Conservation (phyloP, 2,797 vertebrate genomes). For the Aphelocoma californica region DNA sequence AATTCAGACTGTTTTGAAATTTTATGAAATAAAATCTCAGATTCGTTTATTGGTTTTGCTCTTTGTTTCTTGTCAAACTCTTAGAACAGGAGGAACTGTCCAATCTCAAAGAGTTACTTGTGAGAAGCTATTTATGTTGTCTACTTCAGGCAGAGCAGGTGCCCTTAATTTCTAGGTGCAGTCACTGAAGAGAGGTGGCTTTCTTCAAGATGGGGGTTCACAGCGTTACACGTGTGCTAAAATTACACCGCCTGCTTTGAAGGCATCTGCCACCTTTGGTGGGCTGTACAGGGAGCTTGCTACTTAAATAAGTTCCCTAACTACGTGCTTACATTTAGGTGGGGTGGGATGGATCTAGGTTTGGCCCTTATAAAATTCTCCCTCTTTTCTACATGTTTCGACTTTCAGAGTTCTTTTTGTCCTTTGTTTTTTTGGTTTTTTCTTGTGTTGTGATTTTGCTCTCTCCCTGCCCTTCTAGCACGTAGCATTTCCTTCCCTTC, state of each 20-base stretch:
- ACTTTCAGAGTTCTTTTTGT: background rate
- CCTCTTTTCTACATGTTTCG: background rate
- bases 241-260: background rate
- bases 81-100: background rate
- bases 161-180: background rate
- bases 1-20: background rate
- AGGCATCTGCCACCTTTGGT: background rate
- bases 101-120: background rate
- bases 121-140: background rate
- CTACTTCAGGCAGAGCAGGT: background rate
- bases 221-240: background rate
- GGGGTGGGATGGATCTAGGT: background rate
- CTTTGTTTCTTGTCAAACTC: background rate
- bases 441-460: background rate
- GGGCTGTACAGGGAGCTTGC: background rate
- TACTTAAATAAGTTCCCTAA: background rate
- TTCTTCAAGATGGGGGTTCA: background rate
- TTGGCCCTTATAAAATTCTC: background rate
- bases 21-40: background rate
- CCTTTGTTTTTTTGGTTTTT: background rate
- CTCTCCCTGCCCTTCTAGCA: background rate
- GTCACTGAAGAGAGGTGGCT: background rate
- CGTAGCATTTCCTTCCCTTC: fast-evolving
- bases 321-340: background rate
- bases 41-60: background rate